phyloP scores from a whole-genome alignment of 2,888 invertebrate genomes.

The Hirtodrosophila alboralis region DNA sequence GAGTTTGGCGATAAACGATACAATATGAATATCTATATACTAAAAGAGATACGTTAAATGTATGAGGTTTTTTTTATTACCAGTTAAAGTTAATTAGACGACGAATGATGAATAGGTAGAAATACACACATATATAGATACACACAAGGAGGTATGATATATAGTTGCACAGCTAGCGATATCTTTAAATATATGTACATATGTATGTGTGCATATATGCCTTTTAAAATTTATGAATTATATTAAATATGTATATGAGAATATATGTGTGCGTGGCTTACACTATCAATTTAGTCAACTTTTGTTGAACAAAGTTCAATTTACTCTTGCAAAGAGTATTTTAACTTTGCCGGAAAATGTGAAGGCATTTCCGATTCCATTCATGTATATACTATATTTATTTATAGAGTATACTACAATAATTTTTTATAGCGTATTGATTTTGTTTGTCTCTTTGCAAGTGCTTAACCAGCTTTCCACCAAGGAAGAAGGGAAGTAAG shows the following conservation, averaged over 20 bases:
- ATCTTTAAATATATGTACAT: neutral
- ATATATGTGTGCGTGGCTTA: conserved; percentile 4
- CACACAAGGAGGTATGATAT: no score
- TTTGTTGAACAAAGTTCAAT: conserved; percentile 40
- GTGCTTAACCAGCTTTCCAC: no score
- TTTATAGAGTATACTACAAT: no score
- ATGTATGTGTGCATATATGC: no score
- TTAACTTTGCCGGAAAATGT: no score
- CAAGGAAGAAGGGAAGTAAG: no score
- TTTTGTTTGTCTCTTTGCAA: no score
- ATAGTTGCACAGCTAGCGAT: neutral
- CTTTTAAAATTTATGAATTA: neutral
- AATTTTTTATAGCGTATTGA: no score
- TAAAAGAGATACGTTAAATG: neutral
- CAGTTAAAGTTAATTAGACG: conserved; percentile 26
- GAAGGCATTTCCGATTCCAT: no score
- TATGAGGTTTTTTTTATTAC: neutral
- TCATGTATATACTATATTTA: no score
- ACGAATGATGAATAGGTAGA: conserved; percentile 10
- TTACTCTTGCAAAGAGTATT: no score
- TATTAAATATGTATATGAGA: neutral
- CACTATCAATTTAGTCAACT: conserved; percentile 11
- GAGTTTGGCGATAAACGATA: neutral
- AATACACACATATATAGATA: conserved; percentile 7
- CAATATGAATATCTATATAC: neutral